phyloP scores from a whole-genome alignment of 2,888 invertebrate genomes.

The Drosophila merina region DNA sequence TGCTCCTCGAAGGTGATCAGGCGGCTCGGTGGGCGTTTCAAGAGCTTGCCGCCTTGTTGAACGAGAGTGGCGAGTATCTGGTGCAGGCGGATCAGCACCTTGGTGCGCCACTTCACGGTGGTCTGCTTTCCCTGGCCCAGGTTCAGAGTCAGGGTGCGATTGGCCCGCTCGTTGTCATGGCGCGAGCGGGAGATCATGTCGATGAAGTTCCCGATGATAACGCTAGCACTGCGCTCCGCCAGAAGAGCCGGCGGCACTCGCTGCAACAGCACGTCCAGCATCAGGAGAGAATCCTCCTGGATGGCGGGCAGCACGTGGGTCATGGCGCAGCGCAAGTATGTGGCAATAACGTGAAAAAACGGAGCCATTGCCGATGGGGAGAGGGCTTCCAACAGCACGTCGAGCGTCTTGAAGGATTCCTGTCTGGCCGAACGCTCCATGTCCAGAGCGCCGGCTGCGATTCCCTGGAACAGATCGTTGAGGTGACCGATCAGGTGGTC shows the following conservation, averaged over 20 bases:
- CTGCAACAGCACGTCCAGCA: constrained; percentile 90
- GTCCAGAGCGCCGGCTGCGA: constrained; percentile 89
- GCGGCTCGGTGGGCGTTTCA: neutral
- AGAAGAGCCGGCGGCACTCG: constrained; percentile 87
- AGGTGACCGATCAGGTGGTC: constrained; percentile 85
- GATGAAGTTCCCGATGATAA: constrained; percentile 90
- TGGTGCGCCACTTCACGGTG: constrained; percentile 91
- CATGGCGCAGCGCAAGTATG: constrained; percentile 94
- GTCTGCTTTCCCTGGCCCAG: constrained; percentile 88
- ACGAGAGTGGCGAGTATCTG: constrained; percentile 85
- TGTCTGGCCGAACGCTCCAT: constrained; percentile 86
- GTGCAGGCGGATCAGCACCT: constrained; percentile 89
- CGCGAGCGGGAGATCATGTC: constrained; percentile 92
- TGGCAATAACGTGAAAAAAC: constrained; percentile 90
- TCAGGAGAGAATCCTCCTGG: constrained; percentile 92
- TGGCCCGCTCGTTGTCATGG: constrained; percentile 87
- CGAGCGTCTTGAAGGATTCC: constrained; percentile 85
- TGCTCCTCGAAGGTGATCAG: constrained; percentile 48
- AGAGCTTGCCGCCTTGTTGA: constrained; percentile 46
- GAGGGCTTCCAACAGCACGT: constrained; percentile 74
- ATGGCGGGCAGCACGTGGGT: constrained; percentile 92
- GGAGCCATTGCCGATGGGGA: constrained; percentile 84
- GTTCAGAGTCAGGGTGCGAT: constrained; percentile 88
- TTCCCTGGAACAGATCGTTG: constrained; percentile 88
- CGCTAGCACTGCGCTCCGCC: constrained; percentile 87